These are phyloP conservation scores for Dichetophora obliterata DNA, from an alignment of 2,888 invertebrate species.

Conservation along the genomic window DNA sequence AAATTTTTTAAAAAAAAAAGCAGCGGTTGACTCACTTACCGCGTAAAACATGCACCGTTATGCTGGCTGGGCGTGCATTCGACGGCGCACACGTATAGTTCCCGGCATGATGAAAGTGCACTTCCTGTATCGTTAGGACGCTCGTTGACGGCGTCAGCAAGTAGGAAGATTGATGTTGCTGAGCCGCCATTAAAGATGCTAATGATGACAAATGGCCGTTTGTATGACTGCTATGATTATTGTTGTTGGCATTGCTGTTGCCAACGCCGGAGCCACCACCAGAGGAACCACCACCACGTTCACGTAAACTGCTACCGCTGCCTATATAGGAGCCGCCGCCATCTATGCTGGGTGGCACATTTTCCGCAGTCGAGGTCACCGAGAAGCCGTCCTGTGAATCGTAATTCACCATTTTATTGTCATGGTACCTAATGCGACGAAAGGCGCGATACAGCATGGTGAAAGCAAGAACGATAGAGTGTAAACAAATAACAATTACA, in stretches of 20 bases:
- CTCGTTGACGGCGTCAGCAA: conserved; percentile 70
- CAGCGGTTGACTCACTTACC: conserved; percentile 68
- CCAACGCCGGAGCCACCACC: conserved; percentile 35
- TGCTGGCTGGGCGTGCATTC: conserved; percentile 81
- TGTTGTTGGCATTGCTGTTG: conserved; percentile 44
- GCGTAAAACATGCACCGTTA: conserved; percentile 80
- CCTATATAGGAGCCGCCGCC: conserved; percentile 71
- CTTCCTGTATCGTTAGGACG: conserved; percentile 78
- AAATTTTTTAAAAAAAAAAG: too few species aligned
- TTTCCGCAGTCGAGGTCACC: conserved; percentile 62
- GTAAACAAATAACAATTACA: neutral
- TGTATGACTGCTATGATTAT: conserved; percentile 49
- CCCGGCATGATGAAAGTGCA: conserved; percentile 77
- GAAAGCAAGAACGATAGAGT: neutral
- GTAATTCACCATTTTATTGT: conserved; percentile 87
- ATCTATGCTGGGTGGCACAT: conserved; percentile 53
- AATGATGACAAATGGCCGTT: conserved; percentile 48
- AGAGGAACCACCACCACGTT: neutral
- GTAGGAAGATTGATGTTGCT: conserved; percentile 60
- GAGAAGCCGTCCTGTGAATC: conserved; percentile 78
- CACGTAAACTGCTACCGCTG: conserved; percentile 56
- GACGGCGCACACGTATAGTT: conserved; percentile 87
- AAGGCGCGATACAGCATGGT: neutral
- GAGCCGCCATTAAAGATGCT: conserved; percentile 43
- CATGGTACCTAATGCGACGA: conserved; percentile 77